Base-by-base conservation (phyloP, 2,888 invertebrate species). In the Cataglyphis livida region DNA sequence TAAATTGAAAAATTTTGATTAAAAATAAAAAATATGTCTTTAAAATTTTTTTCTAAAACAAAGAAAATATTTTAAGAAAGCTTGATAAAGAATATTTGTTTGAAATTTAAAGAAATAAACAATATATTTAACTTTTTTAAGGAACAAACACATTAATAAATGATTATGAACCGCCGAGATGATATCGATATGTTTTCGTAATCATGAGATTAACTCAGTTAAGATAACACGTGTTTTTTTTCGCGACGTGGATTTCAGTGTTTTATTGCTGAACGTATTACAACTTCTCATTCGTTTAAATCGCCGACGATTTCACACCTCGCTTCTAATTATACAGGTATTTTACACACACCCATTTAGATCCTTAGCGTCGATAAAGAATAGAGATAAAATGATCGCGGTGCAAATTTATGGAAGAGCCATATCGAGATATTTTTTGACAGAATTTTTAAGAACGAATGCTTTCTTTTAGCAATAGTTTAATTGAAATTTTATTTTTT, bases 351-450 rank as follows among this genome's bases (percentile, higher is more conserved):
- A 32, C 75, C 54, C 81, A 68, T 38, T 73, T 51, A 51, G 88
- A 87, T 88, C 25, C 54, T n/a, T n/a, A 21, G 38, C 54, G 44
- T 79, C 84, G 88, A 88, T 88, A 85, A 88, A 70, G 70, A 82
- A 81, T 71, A 61, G 15, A 54, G n/a, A 62, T 38, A n/a, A 18
- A 64, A 61, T 61, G 61, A 64, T 51, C 32, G 15, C 41, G 79
- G 32, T 68, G 65, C 38, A 62, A 85, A 88, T 88, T 87, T 87
- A 84, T 48, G 81, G 64, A 81, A 76, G n/a, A 51, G 48, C 71
- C 85, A 21, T 21, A 18, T 15, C 7, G 65, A 64, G 38, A 57
- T 64, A 64, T 28, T 6, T 82, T 65, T 32, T 18, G 28, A 18
- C 15, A 44, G 57, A 62, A 81, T 68, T 66, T 44, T 61, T 54